These are phyloP conservation scores for Scelioninae gen. 2 DNA, from an alignment of 2,888 invertebrate species.

Conservation along the genomic window DNA sequence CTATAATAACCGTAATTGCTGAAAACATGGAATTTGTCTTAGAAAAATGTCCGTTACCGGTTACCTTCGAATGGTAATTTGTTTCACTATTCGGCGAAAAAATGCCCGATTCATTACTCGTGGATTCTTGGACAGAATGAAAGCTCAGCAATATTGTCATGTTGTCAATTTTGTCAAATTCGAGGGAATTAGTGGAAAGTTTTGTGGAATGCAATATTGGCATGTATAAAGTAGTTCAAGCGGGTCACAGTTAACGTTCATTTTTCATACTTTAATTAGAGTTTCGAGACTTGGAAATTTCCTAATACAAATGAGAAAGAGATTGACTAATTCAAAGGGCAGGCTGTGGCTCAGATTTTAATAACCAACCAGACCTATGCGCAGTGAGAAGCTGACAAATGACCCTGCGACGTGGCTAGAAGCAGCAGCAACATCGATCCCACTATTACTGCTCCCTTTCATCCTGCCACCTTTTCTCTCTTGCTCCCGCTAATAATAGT, in stretches of 20 bases:
- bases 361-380: conserved; percentile 65
- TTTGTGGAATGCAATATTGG: conserved; percentile 42
- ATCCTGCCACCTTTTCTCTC: conserved; percentile 44
- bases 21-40: too few relatives aligned
- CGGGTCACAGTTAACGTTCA: conserved; percentile 14
- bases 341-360: conserved; percentile 63
- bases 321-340: conserved; percentile 54
- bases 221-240: conserved; percentile 2
- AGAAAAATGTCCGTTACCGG: too few relatives aligned
- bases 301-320: conserved; percentile 55
- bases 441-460: conserved; percentile 58
- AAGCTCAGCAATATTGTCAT: neutral
- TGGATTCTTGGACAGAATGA: neutral
- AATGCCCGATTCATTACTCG: too few relatives aligned
- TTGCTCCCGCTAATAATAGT: conserved; percentile 45
- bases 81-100: too few relatives aligned
- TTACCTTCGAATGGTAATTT: too few relatives aligned
- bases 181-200: conserved; percentile 10
- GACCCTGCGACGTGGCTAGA: conserved; percentile 64
- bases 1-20: too few relatives aligned
- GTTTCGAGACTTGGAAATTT: conserved; percentile 45
- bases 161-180: conserved; percentile 8
- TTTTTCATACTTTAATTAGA: conserved; percentile 51
- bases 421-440: conserved; percentile 68
- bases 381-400: conserved; percentile 69